Conservation (phyloP, 1,140 invertebrate species). For the Scaptomyza hsui region DNA sequence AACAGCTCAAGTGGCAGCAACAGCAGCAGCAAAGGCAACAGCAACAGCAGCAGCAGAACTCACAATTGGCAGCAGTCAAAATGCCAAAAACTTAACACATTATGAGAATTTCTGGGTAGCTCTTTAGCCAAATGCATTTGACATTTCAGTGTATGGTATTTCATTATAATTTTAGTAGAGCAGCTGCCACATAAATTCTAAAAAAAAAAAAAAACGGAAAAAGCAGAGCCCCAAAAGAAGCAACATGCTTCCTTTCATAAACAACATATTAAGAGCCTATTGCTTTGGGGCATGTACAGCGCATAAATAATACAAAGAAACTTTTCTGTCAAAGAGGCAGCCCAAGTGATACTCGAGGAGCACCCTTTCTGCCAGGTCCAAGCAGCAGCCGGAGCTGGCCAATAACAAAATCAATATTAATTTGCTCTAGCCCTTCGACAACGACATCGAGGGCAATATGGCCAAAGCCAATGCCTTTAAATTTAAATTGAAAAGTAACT, state of each 20-base stretch:
- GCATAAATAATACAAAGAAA: slow-evolving; percentile 76
- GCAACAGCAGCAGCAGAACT: background rate
- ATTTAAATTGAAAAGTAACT: background rate
- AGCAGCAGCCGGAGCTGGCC: slow-evolving; percentile 31
- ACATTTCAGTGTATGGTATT: slow-evolving; percentile 58
- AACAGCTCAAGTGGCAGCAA: slow-evolving; percentile 73
- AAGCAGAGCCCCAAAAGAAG: slow-evolving; percentile 16
- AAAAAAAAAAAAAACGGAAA: slow-evolving; percentile 42
- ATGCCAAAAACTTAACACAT: slow-evolving; percentile 76
- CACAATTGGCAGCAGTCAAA: background rate
- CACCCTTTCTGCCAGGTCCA: slow-evolving; percentile 62
- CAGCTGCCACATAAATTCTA: slow-evolving; percentile 74
- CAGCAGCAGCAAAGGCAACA: slow-evolving; percentile 20
- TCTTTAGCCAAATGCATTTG: slow-evolving; percentile 67
- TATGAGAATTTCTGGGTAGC: slow-evolving; percentile 59
- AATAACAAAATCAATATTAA: slow-evolving; percentile 74
- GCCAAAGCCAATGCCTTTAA: slow-evolving; percentile 29
- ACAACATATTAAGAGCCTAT: slow-evolving; percentile 43
- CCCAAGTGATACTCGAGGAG: slow-evolving; percentile 68
- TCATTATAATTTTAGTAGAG: slow-evolving; percentile 28
- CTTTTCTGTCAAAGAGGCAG: slow-evolving; percentile 69
- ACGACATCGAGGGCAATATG: slow-evolving; percentile 1
- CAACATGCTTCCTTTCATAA: slow-evolving; percentile 34
- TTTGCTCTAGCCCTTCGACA: slow-evolving; percentile 48
- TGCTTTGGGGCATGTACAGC: slow-evolving; percentile 29